Percentiles rank a stretch among this genome's conserved stretches.
Conservation (phyloP, 2,888 invertebrate species). For the Drosophila macrothrix region DNA sequence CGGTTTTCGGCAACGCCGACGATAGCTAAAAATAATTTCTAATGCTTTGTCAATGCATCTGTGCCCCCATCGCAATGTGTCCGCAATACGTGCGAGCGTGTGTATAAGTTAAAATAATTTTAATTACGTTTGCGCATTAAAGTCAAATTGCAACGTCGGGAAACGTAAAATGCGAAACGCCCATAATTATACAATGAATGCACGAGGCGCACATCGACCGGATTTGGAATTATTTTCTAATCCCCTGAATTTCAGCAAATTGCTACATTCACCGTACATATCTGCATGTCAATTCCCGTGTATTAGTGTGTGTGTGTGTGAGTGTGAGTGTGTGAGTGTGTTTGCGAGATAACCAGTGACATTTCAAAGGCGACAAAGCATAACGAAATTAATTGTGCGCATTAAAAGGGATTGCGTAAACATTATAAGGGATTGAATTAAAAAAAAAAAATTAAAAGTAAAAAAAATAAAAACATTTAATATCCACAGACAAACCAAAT, state of each 20-base stretch:
- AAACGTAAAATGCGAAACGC: conserved; percentile 32
- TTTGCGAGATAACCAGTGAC: conserved; percentile 36
- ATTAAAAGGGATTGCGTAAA: conserved; percentile 74
- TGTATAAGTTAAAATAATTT: conserved; percentile 76
- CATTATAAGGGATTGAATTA: conserved; percentile 70
- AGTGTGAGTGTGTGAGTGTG: conserved; percentile 9
- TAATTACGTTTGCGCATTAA: conserved; percentile 72
- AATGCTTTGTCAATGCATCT: conserved; percentile 56
- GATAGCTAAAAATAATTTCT: conserved; percentile 71
- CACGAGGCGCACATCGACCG: conserved; percentile 32
- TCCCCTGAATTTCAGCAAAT: conserved; percentile 69
- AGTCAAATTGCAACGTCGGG: conserved; percentile 53
- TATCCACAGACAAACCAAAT: conserved; percentile 62
- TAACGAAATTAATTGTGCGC: conserved; percentile 78
- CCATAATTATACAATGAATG: conserved; percentile 76
- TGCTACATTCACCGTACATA: conserved; percentile 34
- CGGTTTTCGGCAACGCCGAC: conserved; percentile 49
- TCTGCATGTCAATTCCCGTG: conserved; percentile 1
- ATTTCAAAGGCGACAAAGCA: conserved; percentile 76
- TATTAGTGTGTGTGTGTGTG: conserved; percentile 14
- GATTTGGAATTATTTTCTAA: conserved; percentile 61
- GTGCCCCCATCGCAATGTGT: neutral
- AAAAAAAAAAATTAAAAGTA: neutral
- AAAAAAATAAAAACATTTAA: conserved; percentile 38
- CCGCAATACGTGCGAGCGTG: conserved; percentile 13